These are phyloP conservation scores for Listrodromus nycthemerus DNA, from an alignment of 2,888 invertebrate species.

Conservation along the genomic window DNA sequence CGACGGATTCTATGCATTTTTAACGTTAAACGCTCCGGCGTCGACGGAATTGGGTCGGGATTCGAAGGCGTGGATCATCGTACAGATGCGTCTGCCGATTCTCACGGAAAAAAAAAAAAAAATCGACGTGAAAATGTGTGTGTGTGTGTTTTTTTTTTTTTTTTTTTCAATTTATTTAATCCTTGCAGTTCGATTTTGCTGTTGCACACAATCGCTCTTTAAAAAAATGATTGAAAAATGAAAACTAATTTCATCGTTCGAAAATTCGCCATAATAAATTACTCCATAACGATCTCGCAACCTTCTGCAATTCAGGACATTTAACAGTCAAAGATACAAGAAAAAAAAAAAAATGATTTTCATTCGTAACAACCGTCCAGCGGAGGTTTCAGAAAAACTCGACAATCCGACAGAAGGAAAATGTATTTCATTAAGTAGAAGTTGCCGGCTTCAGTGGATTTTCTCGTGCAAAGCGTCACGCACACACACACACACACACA, in stretches of 20 bases:
- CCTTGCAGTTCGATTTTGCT: neutral
- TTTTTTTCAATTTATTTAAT: neutral
- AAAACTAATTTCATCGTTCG: no score
- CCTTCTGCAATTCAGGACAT: neutral
- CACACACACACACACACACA: neutral
- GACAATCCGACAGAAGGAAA: neutral
- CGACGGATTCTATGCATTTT: conserved; percentile 65
- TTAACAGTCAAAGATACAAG: neutral
- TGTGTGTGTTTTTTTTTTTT: no score
- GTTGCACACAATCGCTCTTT: neutral
- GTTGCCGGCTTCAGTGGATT: neutral
- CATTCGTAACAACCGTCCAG: neutral
- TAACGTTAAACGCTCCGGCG: conserved; percentile 54
- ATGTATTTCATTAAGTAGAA: neutral
- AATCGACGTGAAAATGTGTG: no score
- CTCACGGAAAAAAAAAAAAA: conserved; percentile 16
- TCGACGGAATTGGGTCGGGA: conserved; percentile 49
- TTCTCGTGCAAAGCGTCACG: neutral
- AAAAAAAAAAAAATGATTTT: neutral
- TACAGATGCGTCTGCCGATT: conserved; percentile 29
- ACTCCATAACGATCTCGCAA: no score
- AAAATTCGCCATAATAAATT: no score
- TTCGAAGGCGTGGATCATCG: conserved; percentile 12
- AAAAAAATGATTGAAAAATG: no score
- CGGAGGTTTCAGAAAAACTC: neutral